A percentile compares a stretch with the other conserved stretches of the same genome.
Conservation (phyloP, 2,888 invertebrate genomes). For the Xestoiulus laeticollis region DNA sequence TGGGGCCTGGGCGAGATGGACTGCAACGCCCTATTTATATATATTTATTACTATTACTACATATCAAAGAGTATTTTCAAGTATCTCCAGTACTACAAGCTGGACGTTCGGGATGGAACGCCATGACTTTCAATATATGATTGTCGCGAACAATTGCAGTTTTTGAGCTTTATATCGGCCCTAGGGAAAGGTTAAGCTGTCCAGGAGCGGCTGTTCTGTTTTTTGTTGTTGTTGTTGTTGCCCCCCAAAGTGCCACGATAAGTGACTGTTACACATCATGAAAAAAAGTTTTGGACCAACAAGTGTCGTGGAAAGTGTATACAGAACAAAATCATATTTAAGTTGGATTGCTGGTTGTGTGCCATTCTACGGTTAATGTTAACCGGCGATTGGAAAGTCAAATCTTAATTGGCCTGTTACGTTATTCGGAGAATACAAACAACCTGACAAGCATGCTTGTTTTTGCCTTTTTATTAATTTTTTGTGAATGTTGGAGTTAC, state of each 20-base stretch:
- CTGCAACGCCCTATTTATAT: conserved; percentile 49
- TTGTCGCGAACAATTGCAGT: not conserved
- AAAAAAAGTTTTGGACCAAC: not conserved
- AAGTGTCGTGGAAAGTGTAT: not conserved
- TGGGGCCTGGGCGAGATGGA: not conserved
- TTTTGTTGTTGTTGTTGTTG: too few relatives aligned
- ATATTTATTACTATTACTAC: conserved; percentile 54
- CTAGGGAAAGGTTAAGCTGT: not conserved
- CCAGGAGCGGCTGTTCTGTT: too few relatives aligned
- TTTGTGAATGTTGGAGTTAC: too few relatives aligned
- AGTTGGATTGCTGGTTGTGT: not conserved
- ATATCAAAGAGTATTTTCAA: conserved; percentile 54
- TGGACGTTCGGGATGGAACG: conserved; percentile 53
- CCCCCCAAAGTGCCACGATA: too few relatives aligned
- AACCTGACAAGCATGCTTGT: too few relatives aligned
- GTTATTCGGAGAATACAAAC: too few relatives aligned
- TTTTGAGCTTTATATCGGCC: not conserved
- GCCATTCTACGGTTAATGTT: not conserved
- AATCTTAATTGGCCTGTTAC: too few relatives aligned
- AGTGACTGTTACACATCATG: too few relatives aligned
- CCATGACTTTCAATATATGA: not conserved
- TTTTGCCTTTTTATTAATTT: too few relatives aligned
- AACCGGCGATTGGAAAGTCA: not conserved
- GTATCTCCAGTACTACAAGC: conserved; percentile 55
- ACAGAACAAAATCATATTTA: not conserved